Percentiles rank a stretch among this genome's conserved stretches.
These are phyloP conservation scores for Montipora cactus DNA, from an alignment of 64 coral and sea anemone species.

Conservation along the genomic window DNA sequence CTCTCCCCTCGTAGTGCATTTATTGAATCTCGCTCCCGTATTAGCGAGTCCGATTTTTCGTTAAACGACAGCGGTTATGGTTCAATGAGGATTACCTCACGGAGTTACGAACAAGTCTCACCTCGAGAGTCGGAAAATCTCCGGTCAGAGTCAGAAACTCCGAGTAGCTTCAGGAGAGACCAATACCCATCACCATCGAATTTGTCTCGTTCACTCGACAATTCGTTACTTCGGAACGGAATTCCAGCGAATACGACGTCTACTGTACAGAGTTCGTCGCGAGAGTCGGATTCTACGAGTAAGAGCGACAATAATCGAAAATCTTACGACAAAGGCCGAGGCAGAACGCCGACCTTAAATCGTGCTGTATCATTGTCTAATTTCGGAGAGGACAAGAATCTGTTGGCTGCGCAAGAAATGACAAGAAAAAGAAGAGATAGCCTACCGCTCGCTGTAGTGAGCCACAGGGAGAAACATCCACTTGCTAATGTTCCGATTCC, in stretches of 20 bases:
- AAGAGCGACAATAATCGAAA: not conserved
- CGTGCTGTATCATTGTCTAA: constrained; percentile 31
- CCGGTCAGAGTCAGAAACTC: not conserved
- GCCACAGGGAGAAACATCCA: constrained; percentile 52
- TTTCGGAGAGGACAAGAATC: not conserved
- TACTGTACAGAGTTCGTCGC: not conserved
- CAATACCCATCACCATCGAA: not conserved
- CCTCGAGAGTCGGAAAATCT: constrained; percentile 1
- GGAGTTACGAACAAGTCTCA: not conserved
- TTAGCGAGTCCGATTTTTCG: not conserved
- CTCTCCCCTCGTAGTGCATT: not conserved
- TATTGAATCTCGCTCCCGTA: not conserved
- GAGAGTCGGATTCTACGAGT: not conserved
- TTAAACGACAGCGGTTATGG: not conserved
- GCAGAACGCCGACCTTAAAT: not conserved
- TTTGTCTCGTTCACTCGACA: not conserved
- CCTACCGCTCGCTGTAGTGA: not conserved
- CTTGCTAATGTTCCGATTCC: constrained; percentile 83
- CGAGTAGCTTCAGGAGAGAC: not conserved
- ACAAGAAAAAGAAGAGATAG: constrained; percentile 20
- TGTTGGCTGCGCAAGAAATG: not conserved
- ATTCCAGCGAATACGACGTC: not conserved
- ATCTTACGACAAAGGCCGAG: not conserved
- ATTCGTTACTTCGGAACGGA: not conserved
- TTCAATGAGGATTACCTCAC: not conserved